Conservation (phyloP, 2,113 vertebrate species). For the Drymodes brunneopygia region DNA sequence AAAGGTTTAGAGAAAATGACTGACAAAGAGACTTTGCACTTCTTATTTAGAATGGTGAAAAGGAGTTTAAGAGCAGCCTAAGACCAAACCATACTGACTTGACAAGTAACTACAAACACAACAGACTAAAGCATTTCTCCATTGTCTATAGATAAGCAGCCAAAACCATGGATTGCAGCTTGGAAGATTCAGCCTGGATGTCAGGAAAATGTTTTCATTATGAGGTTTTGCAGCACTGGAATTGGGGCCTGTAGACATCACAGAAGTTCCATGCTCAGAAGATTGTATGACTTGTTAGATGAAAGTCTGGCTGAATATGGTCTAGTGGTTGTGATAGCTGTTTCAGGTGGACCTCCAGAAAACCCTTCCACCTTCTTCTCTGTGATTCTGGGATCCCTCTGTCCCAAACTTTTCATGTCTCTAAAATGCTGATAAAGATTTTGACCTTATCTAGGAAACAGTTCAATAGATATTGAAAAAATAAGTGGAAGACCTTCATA, state of each 20-base stretch:
- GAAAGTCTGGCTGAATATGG: neutral
- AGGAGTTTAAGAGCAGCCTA: neutral
- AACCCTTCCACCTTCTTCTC: neutral
- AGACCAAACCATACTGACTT: neutral
- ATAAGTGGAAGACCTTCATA: neutral
- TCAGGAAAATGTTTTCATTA: neutral
- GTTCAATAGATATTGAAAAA: neutral
- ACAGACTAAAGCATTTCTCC: neutral
- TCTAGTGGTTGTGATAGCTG: neutral
- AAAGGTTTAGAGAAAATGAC: neutral
- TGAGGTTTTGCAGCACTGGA: neutral
- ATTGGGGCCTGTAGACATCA: accelerated
- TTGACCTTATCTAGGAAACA: neutral
- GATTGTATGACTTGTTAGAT: neutral
- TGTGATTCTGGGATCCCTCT: neutral
- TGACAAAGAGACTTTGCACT: neutral
- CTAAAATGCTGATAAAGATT: neutral
- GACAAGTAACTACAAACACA: neutral
- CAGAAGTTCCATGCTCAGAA: neutral
- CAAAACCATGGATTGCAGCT: neutral
- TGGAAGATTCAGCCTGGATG: neutral
- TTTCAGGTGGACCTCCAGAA: neutral
- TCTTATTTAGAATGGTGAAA: neutral
- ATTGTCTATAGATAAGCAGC: neutral
- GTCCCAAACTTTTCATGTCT: neutral